phyloP scores from a whole-genome alignment of 1,140 invertebrate genomes.

The Saxidomus purpurata region DNA sequence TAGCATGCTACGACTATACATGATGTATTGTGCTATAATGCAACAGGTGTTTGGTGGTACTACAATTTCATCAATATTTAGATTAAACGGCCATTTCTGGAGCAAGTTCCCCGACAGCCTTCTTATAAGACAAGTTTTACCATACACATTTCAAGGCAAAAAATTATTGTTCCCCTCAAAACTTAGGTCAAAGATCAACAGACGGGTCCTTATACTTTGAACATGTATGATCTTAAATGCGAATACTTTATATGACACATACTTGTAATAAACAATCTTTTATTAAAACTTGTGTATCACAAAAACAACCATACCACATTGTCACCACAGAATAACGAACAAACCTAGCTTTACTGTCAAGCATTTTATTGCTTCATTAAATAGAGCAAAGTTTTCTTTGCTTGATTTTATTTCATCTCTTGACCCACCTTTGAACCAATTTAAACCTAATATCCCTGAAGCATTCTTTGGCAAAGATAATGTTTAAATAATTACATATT shows the following conservation, averaged over 20 bases:
- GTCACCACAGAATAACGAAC: not conserved
- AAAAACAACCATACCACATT: not conserved
- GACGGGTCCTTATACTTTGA: not conserved
- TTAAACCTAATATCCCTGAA: not conserved
- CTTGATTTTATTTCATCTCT: not conserved
- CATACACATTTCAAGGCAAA: too few species aligned
- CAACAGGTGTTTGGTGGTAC: too few species aligned
- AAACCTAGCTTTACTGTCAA: not conserved
- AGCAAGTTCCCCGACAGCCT: too few species aligned
- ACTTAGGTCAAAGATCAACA: not conserved
- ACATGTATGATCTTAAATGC: not conserved
- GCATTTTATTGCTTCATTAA: not conserved
- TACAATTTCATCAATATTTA: too few species aligned
- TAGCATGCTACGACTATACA: too few species aligned
- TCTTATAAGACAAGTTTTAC: too few species aligned
- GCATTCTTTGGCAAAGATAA: not conserved
- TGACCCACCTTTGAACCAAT: not conserved
- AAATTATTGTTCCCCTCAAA: not conserved
- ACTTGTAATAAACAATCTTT: constrained; percentile 3
- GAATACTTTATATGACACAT: not conserved
- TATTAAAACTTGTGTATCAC: not conserved
- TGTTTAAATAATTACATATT: not conserved
- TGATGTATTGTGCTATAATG: too few species aligned
- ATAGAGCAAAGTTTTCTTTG: not conserved
- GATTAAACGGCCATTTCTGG: too few species aligned